A percentile compares a stretch with the other conserved stretches of the same genome.
Conservation (phyloP, 2,113 vertebrate species). For the Gorsachius goisagi region DNA sequence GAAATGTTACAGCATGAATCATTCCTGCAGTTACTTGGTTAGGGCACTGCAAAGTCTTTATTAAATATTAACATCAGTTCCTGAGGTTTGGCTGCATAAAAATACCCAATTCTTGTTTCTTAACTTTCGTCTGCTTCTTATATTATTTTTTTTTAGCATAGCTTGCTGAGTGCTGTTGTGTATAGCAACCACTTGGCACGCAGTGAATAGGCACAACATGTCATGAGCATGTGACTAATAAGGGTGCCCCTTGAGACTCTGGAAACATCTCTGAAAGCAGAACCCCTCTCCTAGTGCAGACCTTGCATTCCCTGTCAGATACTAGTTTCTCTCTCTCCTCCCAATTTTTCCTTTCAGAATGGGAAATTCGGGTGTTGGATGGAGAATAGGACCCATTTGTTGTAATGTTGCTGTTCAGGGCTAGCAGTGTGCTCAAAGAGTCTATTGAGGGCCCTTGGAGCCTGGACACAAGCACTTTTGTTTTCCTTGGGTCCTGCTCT, state of each 20-base stretch:
- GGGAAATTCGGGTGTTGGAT: not conserved
- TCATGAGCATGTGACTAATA: not conserved
- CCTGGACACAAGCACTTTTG: not conserved
- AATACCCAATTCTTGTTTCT: not conserved
- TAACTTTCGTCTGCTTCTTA: not conserved
- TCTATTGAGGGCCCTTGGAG: not conserved
- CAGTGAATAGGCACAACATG: not conserved
- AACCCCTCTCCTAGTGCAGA: accelerated
- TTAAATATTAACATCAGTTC: conserved; percentile 27
- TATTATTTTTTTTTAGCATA: not conserved
- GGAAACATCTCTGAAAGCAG: not conserved
- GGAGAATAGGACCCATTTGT: not conserved
- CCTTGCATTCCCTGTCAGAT: not conserved
- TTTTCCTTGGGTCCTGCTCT: not conserved
- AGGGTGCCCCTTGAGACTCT: not conserved
- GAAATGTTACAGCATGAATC: not conserved
- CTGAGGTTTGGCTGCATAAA: not conserved
- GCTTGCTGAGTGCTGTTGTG: not conserved
- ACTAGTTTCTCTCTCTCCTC: not conserved
- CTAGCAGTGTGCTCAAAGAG: not conserved
- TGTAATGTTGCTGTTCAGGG: not conserved
- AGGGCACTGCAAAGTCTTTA: not conserved
- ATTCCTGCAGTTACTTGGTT: not conserved
- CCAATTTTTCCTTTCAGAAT: not conserved
- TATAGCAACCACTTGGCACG: accelerated